These are phyloP conservation scores for Cephus cinctus DNA, from an alignment of 1,140 invertebrate genomes.

Conservation along the genomic window DNA sequence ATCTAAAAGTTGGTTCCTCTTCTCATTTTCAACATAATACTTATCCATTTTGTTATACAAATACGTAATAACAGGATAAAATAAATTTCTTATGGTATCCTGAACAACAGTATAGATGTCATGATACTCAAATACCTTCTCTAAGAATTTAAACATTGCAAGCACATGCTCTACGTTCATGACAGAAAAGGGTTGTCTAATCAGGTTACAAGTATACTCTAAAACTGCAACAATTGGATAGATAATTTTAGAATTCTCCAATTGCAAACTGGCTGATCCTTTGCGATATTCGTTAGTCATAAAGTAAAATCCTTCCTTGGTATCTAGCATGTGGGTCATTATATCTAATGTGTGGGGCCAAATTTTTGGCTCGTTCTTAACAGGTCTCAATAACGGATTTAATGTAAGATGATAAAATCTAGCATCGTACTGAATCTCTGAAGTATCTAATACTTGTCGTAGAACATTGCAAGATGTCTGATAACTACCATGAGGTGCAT, in stretches of 20 bases:
- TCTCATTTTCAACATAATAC: conserved; percentile 48
- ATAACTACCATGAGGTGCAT: conserved; percentile 38
- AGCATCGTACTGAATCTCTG: conserved; percentile 31
- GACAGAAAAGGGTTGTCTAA: conserved; percentile 48
- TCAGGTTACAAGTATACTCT: conserved; percentile 33
- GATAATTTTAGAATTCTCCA: conserved; percentile 21
- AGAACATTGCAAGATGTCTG: conserved; percentile 36
- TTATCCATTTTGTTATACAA: conserved; percentile 49
- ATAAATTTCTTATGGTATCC: conserved; percentile 31
- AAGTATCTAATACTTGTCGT: conserved; percentile 33
- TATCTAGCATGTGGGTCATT: conserved; percentile 40
- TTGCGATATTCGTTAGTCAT: conserved; percentile 34
- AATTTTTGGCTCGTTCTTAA: conserved; percentile 33
- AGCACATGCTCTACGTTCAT: conserved; percentile 42
- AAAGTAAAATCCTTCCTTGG: conserved; percentile 39
- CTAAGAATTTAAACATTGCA: conserved; percentile 38
- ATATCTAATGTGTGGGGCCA: conserved; percentile 46
- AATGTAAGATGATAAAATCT: conserved; percentile 41
- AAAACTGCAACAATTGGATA: conserved; percentile 39
- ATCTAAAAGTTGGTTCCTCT: conserved; percentile 43
- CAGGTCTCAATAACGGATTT: conserved; percentile 31
- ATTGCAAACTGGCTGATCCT: conserved; percentile 21
- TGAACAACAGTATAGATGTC: conserved; percentile 39
- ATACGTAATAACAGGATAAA: conserved; percentile 41
- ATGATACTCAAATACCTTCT: conserved; percentile 39